phyloP scores from a whole-genome alignment of 2,888 invertebrate species.

The Leucoma salicis region DNA sequence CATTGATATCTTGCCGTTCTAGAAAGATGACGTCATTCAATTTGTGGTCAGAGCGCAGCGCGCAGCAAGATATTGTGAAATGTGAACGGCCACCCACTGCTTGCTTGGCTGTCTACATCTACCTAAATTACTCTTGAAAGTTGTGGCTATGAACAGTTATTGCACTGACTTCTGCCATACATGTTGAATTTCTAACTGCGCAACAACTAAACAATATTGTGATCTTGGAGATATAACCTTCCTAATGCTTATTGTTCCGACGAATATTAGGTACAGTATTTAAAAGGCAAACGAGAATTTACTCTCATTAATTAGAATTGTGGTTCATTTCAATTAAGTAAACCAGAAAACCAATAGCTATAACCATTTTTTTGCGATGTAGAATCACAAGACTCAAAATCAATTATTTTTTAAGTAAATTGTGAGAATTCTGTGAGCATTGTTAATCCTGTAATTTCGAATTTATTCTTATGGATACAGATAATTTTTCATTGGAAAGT shows the following conservation, averaged over 20 bases:
- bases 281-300: conserved; percentile 41
- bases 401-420: no score
- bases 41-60: conserved; percentile 63
- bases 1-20: conserved; percentile 66
- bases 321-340: conserved; percentile 18
- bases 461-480: neutral
- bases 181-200: conserved; percentile 71
- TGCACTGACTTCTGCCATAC: conserved; percentile 72
- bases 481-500: neutral
- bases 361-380: conserved; percentile 1
- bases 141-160: conserved; percentile 77
- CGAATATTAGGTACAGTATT: conserved; percentile 80
- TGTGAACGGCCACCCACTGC: conserved; percentile 80
- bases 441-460: neutral
- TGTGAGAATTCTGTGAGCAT: conserved; percentile 28
- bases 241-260: conserved; percentile 74
- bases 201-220: conserved; percentile 62
- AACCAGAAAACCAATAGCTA: conserved; percentile 6
- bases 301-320: conserved; percentile 38
- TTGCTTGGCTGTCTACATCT: conserved; percentile 64
- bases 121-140: conserved; percentile 69
- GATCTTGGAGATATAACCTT: conserved; percentile 64
- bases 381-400: conserved; percentile 11
- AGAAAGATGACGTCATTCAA: conserved; percentile 78
- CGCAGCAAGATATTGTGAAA: conserved; percentile 78